These are phyloP conservation scores for Vulpes vulpes DNA, from an alignment of 2,113 vertebrate species.

Conservation along the genomic window DNA sequence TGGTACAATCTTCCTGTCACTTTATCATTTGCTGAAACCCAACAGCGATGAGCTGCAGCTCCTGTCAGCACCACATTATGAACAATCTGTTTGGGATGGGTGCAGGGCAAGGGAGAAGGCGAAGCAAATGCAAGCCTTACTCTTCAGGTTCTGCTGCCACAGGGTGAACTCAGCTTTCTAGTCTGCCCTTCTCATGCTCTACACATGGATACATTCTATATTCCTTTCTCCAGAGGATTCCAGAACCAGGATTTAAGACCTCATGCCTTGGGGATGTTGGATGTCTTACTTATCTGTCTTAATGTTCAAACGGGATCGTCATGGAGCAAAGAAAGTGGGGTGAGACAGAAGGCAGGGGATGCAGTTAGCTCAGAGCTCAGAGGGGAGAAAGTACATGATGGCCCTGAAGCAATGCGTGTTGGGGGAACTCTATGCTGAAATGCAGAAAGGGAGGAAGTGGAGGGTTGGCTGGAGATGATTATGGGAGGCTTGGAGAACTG, in stretches of 20 bases:
- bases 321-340: background rate
- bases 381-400: accelerated
- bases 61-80: background rate
- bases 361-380: background rate
- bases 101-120: background rate
- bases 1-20: conserved; percentile 64
- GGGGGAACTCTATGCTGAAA: background rate
- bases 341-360: background rate
- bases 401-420: accelerated
- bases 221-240: background rate
- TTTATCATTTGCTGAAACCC: conserved; percentile 58
- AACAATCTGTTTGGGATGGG: background rate
- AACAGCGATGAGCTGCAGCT: background rate
- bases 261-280: background rate
- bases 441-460: background rate
- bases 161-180: background rate
- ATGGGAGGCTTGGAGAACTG: background rate
- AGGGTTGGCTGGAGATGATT: background rate
- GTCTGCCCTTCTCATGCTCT: accelerated
- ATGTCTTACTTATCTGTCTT: background rate
- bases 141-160: background rate
- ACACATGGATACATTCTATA: accelerated
- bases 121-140: background rate
- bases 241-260: background rate
- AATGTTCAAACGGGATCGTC: background rate